Conservation (phyloP, 2,797 vertebrate genomes). For the Babyrousa celebensis region DNA sequence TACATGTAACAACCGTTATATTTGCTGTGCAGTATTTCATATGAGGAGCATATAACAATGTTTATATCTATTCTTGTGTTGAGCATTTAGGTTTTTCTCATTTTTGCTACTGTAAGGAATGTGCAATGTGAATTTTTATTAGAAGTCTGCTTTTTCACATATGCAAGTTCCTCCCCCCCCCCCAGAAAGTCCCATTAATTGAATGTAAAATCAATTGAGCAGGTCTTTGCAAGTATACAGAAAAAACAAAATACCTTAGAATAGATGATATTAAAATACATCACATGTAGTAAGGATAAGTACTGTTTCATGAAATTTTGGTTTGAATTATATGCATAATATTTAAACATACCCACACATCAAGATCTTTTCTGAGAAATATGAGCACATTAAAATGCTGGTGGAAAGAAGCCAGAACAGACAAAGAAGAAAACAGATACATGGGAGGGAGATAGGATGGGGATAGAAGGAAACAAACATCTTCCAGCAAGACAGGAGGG, state of each 20-base stretch:
- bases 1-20: neutral
- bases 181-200: neutral
- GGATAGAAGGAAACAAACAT: neutral
- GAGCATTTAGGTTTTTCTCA: neutral
- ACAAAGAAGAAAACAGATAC: neutral
- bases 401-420: neutral
- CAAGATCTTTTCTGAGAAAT: conserved; percentile 13
- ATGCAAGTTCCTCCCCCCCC: neutral
- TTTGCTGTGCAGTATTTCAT: neutral
- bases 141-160: neutral
- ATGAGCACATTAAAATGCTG: conserved; percentile 13
- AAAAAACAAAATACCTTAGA: neutral
- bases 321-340: neutral
- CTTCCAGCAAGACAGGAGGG: neutral
- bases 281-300: neutral
- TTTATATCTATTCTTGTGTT: conserved; percentile 11
- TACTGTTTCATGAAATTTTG: conserved; percentile 19
- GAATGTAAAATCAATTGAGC: conserved; percentile 9
- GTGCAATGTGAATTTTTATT: neutral
- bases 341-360: neutral
- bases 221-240: neutral
- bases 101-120: neutral
- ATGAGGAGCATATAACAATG: neutral
- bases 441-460: neutral
- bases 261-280: neutral